Evolutionary conservation across 2,888 invertebrate species (phyloP).

Genomic region (Trachelus troglodyta): DNA sequence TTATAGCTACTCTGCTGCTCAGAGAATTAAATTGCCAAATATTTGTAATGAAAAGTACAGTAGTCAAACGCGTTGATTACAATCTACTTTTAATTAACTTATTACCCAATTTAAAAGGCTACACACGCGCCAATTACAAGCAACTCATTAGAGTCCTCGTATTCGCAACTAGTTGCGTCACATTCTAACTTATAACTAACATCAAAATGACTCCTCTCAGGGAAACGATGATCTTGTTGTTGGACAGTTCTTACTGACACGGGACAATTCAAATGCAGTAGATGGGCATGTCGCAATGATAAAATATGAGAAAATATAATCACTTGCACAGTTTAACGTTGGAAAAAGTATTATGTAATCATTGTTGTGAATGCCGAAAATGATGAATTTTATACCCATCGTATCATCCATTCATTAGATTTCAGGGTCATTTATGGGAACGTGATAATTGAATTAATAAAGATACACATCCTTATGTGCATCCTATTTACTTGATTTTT

Average conservation of each 20-base stretch:
- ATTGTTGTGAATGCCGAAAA: not conserved
- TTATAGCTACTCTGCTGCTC: slow-evolving; percentile 65
- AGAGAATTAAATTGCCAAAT: slow-evolving; percentile 58
- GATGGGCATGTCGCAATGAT: not conserved
- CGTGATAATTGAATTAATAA: not conserved
- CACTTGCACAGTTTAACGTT: not conserved
- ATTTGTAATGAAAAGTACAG: slow-evolving; percentile 50
- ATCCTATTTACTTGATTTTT: not conserved
- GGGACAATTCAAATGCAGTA: not conserved
- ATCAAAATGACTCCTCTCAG: not conserved
- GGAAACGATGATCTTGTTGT: not conserved
- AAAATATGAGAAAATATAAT: not conserved
- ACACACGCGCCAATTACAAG: not conserved
- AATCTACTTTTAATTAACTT: slow-evolving; percentile 5
- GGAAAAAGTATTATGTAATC: not conserved
- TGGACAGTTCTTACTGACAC: not conserved
- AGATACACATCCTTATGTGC: not conserved
- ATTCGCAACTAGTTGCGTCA: not conserved
- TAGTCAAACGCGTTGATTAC: slow-evolving; percentile 24
- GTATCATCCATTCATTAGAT: not conserved
- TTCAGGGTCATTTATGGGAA: not conserved
- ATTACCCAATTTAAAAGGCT: not conserved
- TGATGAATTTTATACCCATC: not conserved
- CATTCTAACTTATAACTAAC: not conserved
- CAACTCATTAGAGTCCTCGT: not conserved